These are phyloP conservation scores for Oxyura jamaicensis DNA, from an alignment of 2,113 vertebrate species.

Conservation along the genomic window DNA sequence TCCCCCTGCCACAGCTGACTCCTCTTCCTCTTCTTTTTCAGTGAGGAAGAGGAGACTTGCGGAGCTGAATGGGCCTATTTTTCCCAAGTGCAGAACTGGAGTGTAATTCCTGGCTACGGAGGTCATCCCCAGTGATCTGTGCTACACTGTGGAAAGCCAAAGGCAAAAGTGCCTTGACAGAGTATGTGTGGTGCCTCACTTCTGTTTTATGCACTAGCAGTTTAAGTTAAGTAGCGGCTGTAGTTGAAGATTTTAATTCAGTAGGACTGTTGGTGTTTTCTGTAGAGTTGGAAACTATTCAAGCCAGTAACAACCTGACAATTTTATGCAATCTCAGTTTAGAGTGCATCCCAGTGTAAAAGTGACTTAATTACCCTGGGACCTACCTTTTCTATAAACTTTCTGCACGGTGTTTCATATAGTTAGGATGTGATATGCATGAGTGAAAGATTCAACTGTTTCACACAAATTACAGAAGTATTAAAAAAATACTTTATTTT, in stretches of 20 bases:
- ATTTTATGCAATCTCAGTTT: background rate
- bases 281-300: constrained; percentile 64
- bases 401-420: constrained; percentile 11
- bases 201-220: constrained; percentile 73
- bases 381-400: constrained; percentile 25
- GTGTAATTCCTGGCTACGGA: constrained; percentile 76
- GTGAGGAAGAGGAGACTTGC: constrained; percentile 97
- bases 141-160: constrained; percentile 55
- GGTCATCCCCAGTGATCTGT: constrained; percentile 14
- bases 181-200: constrained; percentile 75
- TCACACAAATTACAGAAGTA: constrained; percentile 18
- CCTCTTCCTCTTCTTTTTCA: constrained; percentile 71
- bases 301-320: constrained; percentile 24
- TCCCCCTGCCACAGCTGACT: background rate
- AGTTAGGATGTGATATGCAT: background rate
- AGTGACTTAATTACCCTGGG: constrained; percentile 21
- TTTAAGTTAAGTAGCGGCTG: constrained; percentile 73
- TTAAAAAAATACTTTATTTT: constrained; percentile 76
- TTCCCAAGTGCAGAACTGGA: constrained; percentile 94
- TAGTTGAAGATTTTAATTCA: constrained; percentile 72
- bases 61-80: constrained; percentile 90
- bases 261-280: constrained; percentile 72
- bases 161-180: constrained; percentile 68
- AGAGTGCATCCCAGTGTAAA: constrained; percentile 15
- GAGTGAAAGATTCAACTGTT: constrained; percentile 23